A percentile compares a stretch with the other conserved stretches of the same genome.
Evolutionary conservation across 2,113 vertebrate species (phyloP).

Genomic region (Coptodon rendalli): DNA sequence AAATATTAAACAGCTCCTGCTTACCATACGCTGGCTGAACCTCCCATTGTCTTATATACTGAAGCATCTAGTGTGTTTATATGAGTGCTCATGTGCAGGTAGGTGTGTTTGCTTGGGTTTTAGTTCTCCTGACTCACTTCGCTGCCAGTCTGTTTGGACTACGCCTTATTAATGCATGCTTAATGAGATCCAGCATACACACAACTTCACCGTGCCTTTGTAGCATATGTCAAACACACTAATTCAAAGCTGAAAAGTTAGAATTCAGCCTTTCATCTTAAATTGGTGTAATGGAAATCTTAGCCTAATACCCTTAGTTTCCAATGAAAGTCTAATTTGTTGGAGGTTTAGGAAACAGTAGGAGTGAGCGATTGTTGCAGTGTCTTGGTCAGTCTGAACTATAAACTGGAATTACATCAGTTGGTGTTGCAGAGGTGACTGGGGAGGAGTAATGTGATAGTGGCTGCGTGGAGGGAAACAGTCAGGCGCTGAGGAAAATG

Average conservation of each 20-base stretch:
- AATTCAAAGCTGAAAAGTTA: conserved; percentile 33
- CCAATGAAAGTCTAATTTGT: conserved; percentile 39
- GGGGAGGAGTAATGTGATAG: conserved; percentile 62
- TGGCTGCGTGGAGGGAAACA: conserved; percentile 36
- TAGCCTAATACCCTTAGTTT: conserved; percentile 22
- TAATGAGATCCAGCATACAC: conserved; percentile 39
- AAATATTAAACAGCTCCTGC: conserved; percentile 6
- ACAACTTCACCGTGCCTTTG: neutral
- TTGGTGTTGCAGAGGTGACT: conserved; percentile 44
- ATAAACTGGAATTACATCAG: conserved; percentile 64
- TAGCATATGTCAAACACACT: conserved; percentile 40
- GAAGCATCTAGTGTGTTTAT: neutral
- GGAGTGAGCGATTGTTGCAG: conserved; percentile 16
- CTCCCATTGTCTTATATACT: neutral
- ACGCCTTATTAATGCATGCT: conserved; percentile 12
- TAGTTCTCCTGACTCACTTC: neutral
- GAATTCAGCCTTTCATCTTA: conserved; percentile 28
- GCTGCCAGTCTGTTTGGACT: conserved; percentile 31
- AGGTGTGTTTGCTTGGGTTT: conserved; percentile 35
- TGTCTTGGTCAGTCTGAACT: conserved; percentile 2
- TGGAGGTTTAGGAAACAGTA: conserved; percentile 29
- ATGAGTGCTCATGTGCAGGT: neutral
- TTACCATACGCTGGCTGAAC: neutral
- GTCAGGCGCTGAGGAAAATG: conserved; percentile 31
- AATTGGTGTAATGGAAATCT: conserved; percentile 36